A percentile compares a stretch with the other conserved stretches of the same genome.
Evolutionary conservation across 2,113 vertebrate species (phyloP).

Genomic region (Xiphophorus hellerii): DNA sequence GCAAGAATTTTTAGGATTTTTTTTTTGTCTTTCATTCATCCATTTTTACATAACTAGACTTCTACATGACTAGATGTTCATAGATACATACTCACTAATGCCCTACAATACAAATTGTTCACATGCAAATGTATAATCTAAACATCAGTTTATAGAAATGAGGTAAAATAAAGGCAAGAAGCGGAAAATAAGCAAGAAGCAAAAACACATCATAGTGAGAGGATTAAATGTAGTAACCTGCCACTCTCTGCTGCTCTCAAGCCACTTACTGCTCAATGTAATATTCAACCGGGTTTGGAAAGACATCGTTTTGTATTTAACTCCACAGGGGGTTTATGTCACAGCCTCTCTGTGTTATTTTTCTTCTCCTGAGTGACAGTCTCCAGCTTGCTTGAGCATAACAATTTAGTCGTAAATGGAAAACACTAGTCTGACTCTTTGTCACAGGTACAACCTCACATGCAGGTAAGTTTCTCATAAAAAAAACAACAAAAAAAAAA

Average conservation of each 20-base stretch:
- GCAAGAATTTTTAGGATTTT: neutral
- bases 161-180: constrained; percentile 16
- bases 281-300: constrained; percentile 56
- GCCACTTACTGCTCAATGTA: constrained; percentile 54
- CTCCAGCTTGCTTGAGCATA: constrained; percentile 52
- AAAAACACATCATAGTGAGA: constrained; percentile 21
- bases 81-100: neutral
- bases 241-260: constrained; percentile 39
- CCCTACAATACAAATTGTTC: neutral
- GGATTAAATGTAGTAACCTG: constrained; percentile 19
- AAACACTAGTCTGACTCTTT: constrained; percentile 67
- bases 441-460: constrained; percentile 65
- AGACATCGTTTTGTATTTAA: constrained; percentile 64
- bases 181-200: constrained; percentile 20
- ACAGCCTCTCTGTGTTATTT: constrained; percentile 48
- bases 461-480: constrained; percentile 33
- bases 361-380: constrained; percentile 64
- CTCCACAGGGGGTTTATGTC: constrained; percentile 64
- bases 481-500: constrained; percentile 5
- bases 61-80: neutral
- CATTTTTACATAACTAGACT: neutral
- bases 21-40: neutral
- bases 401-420: constrained; percentile 63
- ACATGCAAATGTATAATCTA: constrained; percentile 1
- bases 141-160: constrained; percentile 8